Evolutionary conservation across 2,888 invertebrate genomes (phyloP).

Genomic region (Beris morrisii): DNA sequence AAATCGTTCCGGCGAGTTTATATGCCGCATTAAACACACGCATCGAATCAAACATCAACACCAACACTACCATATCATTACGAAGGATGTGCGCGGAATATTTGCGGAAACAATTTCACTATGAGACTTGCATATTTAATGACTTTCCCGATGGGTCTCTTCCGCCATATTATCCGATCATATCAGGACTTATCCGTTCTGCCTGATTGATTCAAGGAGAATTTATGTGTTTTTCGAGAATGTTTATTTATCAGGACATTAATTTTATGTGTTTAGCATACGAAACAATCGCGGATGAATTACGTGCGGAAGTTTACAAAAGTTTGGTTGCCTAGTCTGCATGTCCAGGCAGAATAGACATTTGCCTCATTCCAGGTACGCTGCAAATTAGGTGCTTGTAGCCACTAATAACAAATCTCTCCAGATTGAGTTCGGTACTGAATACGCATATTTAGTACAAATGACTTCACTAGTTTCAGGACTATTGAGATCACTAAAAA

Average conservation of each 20-base stretch:
- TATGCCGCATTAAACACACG: neutral
- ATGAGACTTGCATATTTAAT: constrained; percentile 20
- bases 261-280: constrained; percentile 8
- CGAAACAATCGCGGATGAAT: neutral
- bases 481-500: too few species aligned
- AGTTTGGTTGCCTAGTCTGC: too few species aligned
- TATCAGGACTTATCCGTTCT: neutral
- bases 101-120: constrained; percentile 21
- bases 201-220: constrained; percentile 1
- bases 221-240: neutral
- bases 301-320: too few species aligned
- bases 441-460: too few species aligned
- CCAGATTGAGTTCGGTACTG: too few species aligned
- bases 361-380: too few species aligned
- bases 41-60: neutral
- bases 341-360: too few species aligned
- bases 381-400: too few species aligned
- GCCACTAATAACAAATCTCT: too few species aligned
- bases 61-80: constrained; percentile 7
- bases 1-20: constrained; percentile 1
- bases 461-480: too few species aligned
- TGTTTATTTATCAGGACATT: constrained; percentile 6
- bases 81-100: constrained; percentile 14
- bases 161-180: constrained; percentile 1
- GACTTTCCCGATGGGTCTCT: constrained; percentile 8